Percentiles rank a stretch among this genome's conserved stretches.
Evolutionary conservation across 2,888 invertebrate genomes (phyloP).

Genomic region (Dynastes grantii): DNA sequence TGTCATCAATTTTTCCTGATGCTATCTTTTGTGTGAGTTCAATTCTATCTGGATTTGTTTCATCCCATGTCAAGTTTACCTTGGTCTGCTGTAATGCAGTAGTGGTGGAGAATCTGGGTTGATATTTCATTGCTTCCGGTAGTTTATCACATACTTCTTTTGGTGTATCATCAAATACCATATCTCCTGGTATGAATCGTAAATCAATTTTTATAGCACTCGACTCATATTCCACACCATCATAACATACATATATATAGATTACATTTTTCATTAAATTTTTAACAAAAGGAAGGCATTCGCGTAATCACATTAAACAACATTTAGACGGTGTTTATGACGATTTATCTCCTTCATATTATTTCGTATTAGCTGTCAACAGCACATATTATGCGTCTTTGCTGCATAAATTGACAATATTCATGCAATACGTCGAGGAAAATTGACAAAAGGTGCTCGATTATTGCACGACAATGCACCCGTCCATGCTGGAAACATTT

Average conservation of each 20-base stretch:
- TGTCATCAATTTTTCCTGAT: conserved; percentile 76
- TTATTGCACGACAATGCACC: too few species aligned
- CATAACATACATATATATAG: conserved; percentile 73
- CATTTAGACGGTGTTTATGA: too few species aligned
- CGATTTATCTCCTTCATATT: too few species aligned
- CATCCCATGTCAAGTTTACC: conserved; percentile 90
- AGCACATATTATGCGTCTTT: too few species aligned
- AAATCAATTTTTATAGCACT: conserved; percentile 93
- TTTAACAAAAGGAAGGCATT: too few species aligned
- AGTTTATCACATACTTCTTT: conserved; percentile 83
- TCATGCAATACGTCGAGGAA: too few species aligned
- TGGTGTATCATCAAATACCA: conserved; percentile 89
- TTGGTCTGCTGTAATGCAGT: conserved; percentile 94
- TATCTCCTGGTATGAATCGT: conserved; percentile 93
- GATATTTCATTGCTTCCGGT: conserved; percentile 84
- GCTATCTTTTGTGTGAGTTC: conserved; percentile 80
- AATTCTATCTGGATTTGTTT: conserved; percentile 87
- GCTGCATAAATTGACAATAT: too few species aligned
- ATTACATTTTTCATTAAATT: too few species aligned
- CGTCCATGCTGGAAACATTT: too few species aligned
- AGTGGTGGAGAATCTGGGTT: conserved; percentile 88
- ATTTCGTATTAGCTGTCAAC: too few species aligned
- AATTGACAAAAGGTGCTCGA: too few species aligned
- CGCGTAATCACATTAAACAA: too few species aligned
- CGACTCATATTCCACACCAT: conserved; percentile 96